Evolutionary conservation across 2,797 vertebrate genomes (phyloP).

Genomic region (Rhinella marina): DNA sequence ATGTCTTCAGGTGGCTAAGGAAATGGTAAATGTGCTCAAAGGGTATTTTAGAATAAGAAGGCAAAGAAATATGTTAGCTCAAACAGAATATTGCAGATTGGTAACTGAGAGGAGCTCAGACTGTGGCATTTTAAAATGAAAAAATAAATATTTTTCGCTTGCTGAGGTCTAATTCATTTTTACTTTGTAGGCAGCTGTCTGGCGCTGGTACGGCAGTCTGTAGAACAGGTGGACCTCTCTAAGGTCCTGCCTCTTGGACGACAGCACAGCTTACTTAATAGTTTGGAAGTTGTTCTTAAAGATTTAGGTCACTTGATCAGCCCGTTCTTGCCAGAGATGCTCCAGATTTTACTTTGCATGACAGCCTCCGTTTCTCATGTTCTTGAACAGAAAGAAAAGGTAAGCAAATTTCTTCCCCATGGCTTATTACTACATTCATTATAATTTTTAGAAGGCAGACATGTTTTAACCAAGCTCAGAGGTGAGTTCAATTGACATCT

Average conservation of each 20-base stretch:
- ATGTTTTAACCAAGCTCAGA: background rate
- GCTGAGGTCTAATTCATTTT: background rate
- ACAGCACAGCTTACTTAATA: constrained; percentile 89
- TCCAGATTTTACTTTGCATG: constrained; percentile 92
- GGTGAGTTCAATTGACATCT: too few species aligned
- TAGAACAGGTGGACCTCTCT: constrained; percentile 77
- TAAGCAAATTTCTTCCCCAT: constrained; percentile 62
- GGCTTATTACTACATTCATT: background rate
- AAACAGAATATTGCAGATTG: background rate
- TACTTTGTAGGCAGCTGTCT: constrained; percentile 70
- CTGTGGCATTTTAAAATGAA: background rate
- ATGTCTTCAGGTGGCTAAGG: too few species aligned
- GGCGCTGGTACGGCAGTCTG: constrained; percentile 80
- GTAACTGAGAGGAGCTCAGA: too few species aligned
- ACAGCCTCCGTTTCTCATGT: constrained; percentile 80
- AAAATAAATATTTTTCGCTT: background rate
- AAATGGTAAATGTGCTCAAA: background rate
- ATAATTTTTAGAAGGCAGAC: too few species aligned
- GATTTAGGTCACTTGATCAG: constrained; percentile 90
- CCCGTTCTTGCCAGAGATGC: constrained; percentile 84
- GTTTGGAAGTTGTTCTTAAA: constrained; percentile 86
- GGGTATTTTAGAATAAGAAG: background rate
- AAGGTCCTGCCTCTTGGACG: constrained; percentile 91
- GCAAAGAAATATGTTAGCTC: background rate
- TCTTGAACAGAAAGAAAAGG: constrained; percentile 87